A percentile compares a stretch with the other conserved stretches of the same genome.
These are phyloP conservation scores for Nasonia vitripennis DNA, from an alignment of 1,140 invertebrate species.

Conservation along the genomic window DNA sequence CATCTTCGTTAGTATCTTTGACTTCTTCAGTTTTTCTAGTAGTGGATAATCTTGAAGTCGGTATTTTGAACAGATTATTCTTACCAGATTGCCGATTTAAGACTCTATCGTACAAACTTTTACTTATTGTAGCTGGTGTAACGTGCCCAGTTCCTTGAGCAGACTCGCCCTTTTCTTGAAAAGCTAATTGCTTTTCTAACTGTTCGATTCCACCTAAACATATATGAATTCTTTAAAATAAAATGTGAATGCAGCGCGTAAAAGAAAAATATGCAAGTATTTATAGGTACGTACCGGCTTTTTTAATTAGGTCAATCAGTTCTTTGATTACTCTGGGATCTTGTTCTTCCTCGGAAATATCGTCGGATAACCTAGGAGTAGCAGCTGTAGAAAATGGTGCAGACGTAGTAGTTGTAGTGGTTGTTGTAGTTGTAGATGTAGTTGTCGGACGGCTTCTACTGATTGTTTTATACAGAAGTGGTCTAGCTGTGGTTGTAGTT, in stretches of 20 bases:
- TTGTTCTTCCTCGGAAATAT: constrained; percentile 76
- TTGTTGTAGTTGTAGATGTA: constrained; percentile 58
- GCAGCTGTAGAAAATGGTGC: constrained; percentile 42
- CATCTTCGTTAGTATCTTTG: constrained; percentile 35
- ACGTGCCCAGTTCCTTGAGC: constrained; percentile 58
- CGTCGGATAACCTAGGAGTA: constrained; percentile 33
- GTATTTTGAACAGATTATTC: constrained; percentile 51
- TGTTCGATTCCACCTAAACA: constrained; percentile 84
- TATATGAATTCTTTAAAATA: not conserved
- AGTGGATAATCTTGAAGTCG: constrained; percentile 50
- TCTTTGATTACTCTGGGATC: constrained; percentile 90
- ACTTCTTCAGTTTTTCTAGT: constrained; percentile 50
- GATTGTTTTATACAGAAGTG: constrained; percentile 70
- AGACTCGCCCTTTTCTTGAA: constrained; percentile 74
- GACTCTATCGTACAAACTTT: constrained; percentile 84
- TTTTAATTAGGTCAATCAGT: constrained; percentile 88
- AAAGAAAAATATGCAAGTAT: not conserved
- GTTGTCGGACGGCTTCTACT: constrained; percentile 65
- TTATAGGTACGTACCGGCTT: constrained; percentile 75
- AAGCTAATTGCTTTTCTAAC: constrained; percentile 84
- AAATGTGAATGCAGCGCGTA: not conserved
- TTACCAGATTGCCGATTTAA: constrained; percentile 73
- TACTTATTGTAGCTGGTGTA: constrained; percentile 80
- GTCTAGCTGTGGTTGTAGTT: constrained; percentile 62
- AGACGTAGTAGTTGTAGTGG: constrained; percentile 44